Percentiles rank a stretch among this genome's conserved stretches.
Conservation (phyloP, 1,140 invertebrate species). For the Wasmannia auropunctata region DNA sequence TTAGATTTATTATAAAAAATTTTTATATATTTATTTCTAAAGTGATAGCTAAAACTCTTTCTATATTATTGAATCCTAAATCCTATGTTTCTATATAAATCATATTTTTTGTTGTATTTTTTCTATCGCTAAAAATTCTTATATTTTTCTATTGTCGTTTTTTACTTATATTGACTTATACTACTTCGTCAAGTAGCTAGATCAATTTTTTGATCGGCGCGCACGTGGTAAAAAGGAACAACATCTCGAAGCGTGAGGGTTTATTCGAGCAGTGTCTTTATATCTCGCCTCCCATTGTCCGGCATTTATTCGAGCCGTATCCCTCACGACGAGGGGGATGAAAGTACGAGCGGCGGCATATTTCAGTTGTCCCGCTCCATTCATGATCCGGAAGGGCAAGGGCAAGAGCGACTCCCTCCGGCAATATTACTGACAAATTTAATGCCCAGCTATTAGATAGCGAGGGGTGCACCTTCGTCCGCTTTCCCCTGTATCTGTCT, state of each 20-base stretch:
- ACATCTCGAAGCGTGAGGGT: constrained; percentile 29
- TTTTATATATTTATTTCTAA: not conserved
- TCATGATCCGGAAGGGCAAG: constrained; percentile 64
- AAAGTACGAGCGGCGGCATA: constrained; percentile 71
- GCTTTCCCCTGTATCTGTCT: constrained; percentile 46
- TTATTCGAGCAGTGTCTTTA: constrained; percentile 41
- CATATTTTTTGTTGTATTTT: no score
- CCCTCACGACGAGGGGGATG: constrained; percentile 31
- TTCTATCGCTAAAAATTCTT: not conserved
- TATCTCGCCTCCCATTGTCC: constrained; percentile 39
- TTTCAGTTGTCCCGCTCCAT: constrained; percentile 78
- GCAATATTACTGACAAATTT: constrained; percentile 84
- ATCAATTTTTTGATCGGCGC: constrained; percentile 2
- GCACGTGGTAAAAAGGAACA: constrained; percentile 43
- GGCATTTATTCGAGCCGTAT: constrained; percentile 33
- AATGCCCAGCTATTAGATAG: constrained; percentile 83
- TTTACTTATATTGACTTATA: no score
- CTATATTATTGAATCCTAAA: not conserved
- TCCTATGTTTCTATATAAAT: no score
- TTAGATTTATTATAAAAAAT: not conserved
- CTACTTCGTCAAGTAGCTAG: not conserved
- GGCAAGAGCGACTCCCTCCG: constrained; percentile 64
- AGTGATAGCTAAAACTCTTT: not conserved
- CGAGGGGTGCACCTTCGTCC: constrained; percentile 68
- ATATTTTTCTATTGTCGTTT: not conserved